Evolutionary conservation across 2,888 invertebrate species (phyloP), one percentile per base, ranked within the genome.

Genomic region (Caenorhabditis sulstoni): DNA sequence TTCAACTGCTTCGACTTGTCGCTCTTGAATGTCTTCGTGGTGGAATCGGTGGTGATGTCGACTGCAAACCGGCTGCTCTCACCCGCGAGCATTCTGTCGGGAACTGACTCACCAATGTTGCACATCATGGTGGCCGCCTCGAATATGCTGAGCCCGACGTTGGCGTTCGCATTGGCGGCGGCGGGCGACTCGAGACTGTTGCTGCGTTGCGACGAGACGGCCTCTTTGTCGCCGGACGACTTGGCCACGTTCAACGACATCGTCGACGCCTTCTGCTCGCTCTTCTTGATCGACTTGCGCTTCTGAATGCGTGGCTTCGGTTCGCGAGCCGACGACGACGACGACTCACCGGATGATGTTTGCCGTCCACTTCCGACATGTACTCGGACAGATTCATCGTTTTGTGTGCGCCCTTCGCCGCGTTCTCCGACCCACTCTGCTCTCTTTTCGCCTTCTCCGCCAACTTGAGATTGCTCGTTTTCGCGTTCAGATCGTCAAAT

Each of bases 51-150:
- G 29, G 74, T 75, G 61, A 75, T 75, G 61, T 75, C 74, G 1
- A 75, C 74, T 75, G 59, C 18, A 22, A 23, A 14, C 0, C 7
- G 2, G 3, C 29, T 29, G 7, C 29, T 29, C 3, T 7, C 3
- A 29, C 29, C 7, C 29, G n/a, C n/a, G n/a, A n/a, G n/a, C n/a
- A n/a, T n/a, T 29, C 29, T 29, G 29, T 29, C 29, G 7, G 29
- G 7, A 3, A 29, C 29, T 29, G 3, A 22, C 55, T 52, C 14
- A 75, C 74, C 74, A 37, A 75, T 65, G 45, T 75, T 75, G 58
- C 66, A 55, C 74, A 75, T 75, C 74, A 75, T 75, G 8, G 66
- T 66, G 1, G 66, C 74, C 9, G 74, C 74, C 29, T 75, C 74
- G 35, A 75, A 75, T 11, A 75, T 75, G 11, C 71, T 64, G 23